A percentile compares a stretch with the other conserved stretches of the same genome.
phyloP scores from a whole-genome alignment of 2,113 vertebrate species.

The Ammodytes marinus region DNA sequence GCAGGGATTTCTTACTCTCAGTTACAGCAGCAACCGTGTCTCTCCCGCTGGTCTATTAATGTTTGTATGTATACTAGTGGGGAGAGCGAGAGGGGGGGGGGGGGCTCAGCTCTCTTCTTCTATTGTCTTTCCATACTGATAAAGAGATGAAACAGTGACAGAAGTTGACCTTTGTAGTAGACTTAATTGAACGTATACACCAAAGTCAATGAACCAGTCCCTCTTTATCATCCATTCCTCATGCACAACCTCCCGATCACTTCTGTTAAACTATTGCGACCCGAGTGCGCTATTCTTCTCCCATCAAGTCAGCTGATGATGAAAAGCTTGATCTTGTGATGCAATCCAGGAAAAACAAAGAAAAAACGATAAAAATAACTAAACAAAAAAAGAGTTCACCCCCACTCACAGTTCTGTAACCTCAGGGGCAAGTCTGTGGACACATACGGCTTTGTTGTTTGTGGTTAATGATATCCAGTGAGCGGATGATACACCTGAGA shows the following conservation, averaged over 20 bases:
- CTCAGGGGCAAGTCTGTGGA: slow-evolving; percentile 31
- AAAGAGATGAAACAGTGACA: neutral
- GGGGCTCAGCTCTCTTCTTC: no score
- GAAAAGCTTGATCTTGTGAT: slow-evolving; percentile 43
- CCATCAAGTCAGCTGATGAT: slow-evolving; percentile 4
- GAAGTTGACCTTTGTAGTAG: neutral
- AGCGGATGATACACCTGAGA: slow-evolving; percentile 51
- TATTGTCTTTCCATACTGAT: neutral
- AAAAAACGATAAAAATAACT: neutral
- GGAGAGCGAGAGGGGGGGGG: no score
- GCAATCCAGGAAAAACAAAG: neutral
- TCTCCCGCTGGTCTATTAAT: neutral
- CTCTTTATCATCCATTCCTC: slow-evolving; percentile 15
- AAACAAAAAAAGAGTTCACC: neutral
- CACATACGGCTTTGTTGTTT: slow-evolving; percentile 47
- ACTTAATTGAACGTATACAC: slow-evolving; percentile 20
- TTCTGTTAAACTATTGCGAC: slow-evolving; percentile 1
- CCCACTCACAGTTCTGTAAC: slow-evolving; percentile 21
- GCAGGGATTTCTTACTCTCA: neutral
- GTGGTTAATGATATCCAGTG: slow-evolving; percentile 44
- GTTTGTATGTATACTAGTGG: neutral
- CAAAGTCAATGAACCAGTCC: neutral
- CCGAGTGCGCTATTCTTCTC: slow-evolving; percentile 13
- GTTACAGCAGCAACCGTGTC: slow-evolving; percentile 1
- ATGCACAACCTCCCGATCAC: neutral